Conservation (phyloP, 2,888 invertebrate genomes). For the Emesis russula region DNA sequence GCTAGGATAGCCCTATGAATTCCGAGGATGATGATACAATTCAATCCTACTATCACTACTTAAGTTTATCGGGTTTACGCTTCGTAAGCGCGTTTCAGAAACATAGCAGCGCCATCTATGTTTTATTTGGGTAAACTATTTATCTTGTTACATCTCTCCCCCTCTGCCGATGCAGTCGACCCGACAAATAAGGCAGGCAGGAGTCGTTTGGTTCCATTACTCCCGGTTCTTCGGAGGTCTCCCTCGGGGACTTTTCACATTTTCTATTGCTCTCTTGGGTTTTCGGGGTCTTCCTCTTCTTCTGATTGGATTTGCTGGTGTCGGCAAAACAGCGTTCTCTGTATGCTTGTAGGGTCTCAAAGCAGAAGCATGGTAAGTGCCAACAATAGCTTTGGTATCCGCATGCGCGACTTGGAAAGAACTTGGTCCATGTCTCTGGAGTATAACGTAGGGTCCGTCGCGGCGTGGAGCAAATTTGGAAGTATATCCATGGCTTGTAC, state of each 20-base stretch:
- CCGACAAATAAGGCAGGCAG: neutral
- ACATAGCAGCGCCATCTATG: too few relatives aligned
- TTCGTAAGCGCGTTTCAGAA: too few relatives aligned
- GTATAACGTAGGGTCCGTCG: conserved; percentile 88
- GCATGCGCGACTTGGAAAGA: conserved; percentile 50
- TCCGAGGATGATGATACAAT: too few relatives aligned
- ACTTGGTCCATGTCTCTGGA: conserved; percentile 50
- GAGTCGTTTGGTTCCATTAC: too few relatives aligned
- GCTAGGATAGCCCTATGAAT: too few relatives aligned
- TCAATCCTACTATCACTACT: too few relatives aligned
- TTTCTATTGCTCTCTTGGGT: too few relatives aligned
- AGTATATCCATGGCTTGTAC: conserved; percentile 45
- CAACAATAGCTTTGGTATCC: neutral
- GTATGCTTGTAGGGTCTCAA: conserved; percentile 9
- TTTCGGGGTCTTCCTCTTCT: conserved; percentile 29
- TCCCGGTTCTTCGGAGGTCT: too few relatives aligned
- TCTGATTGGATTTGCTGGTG: conserved; percentile 19
- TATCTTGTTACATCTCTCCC: neutral
- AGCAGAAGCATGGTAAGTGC: conserved; percentile 34
- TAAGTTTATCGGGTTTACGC: too few relatives aligned
- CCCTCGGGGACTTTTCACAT: too few relatives aligned
- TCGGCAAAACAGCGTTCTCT: neutral
- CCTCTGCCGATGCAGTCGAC: neutral
- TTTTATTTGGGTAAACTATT: too few relatives aligned
- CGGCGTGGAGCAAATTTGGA: conserved; percentile 88